Evolutionary conservation across 2,113 vertebrate genomes (phyloP).

Genomic region (Danionella cerebrum): DNA sequence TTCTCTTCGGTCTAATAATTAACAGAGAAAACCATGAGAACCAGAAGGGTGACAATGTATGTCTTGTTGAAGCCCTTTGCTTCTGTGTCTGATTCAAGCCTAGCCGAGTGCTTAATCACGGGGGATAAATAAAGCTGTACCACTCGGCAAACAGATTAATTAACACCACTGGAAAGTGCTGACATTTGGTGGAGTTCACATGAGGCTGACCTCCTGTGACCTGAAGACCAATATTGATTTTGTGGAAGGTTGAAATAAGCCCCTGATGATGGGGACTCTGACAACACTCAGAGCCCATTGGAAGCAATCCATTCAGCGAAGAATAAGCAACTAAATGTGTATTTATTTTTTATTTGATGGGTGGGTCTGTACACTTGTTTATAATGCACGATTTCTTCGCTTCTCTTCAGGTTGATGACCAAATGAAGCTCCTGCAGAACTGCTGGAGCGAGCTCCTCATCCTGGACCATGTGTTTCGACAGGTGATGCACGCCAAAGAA

Average conservation of each 20-base stretch:
- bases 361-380: no score
- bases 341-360: no score
- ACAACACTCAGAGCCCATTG: no score
- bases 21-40: slow-evolving; percentile 64
- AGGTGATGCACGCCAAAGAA: slow-evolving; percentile 93
- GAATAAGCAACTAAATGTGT: no score
- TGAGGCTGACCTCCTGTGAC: slow-evolving; percentile 40
- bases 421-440: slow-evolving; percentile 98
- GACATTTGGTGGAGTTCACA: slow-evolving; percentile 49
- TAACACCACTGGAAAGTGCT: slow-evolving; percentile 43
- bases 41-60: slow-evolving; percentile 58
- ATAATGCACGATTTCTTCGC: neutral
- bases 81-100: slow-evolving; percentile 18
- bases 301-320: no score
- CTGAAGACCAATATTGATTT: neutral
- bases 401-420: slow-evolving; percentile 85
- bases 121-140: slow-evolving; percentile 55
- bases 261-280: neutral
- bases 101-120: slow-evolving; percentile 68
- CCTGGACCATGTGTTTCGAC: slow-evolving; percentile 93
- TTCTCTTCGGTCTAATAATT: slow-evolving; percentile 63
- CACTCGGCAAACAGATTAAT: slow-evolving; percentile 63
- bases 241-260: no score
- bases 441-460: slow-evolving; percentile 98
- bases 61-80: slow-evolving; percentile 55